Conservation (phyloP, 2,888 invertebrate species). For the Stegana nigrithorax region DNA sequence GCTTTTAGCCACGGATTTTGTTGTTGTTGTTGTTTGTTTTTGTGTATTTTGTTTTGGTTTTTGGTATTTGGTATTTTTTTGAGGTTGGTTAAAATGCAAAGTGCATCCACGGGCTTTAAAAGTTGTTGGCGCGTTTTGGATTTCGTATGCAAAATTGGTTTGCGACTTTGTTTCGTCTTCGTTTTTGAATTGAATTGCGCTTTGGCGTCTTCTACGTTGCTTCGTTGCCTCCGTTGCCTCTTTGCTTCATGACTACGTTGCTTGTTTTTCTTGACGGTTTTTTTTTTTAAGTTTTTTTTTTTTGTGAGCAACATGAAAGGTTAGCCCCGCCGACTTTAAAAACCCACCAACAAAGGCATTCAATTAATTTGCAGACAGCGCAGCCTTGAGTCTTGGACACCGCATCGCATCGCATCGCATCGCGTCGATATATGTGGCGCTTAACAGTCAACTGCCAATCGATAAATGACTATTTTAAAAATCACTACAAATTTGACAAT, state of each 20-base stretch:
- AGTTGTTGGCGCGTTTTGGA: conserved; percentile 19
- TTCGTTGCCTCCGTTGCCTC: too few relatives aligned
- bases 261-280: conserved; percentile 29
- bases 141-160: conserved; percentile 60
- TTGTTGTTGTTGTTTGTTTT: conserved; percentile 25
- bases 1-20: conserved; percentile 21
- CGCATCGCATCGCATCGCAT: neutral
- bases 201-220: neutral
- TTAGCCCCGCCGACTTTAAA: conserved; percentile 8
- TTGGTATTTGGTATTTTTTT: neutral
- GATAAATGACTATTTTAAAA: conserved; percentile 5
- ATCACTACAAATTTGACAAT: conserved; percentile 9
- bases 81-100: conserved; percentile 49
- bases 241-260: conserved; percentile 19
- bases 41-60: conserved; percentile 27
- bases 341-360: conserved; percentile 23
- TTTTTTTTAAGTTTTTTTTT: conserved; percentile 5
- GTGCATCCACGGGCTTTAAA: conserved; percentile 42
- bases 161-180: neutral
- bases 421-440: neutral
- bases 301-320: conserved; percentile 3
- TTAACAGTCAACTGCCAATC: conserved; percentile 1
- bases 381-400: conserved; percentile 47
- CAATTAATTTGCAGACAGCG: conserved; percentile 57
- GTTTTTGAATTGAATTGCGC: neutral